Base-by-base conservation (phyloP, 2,113 vertebrate species). In the Cyanistes caeruleus region DNA sequence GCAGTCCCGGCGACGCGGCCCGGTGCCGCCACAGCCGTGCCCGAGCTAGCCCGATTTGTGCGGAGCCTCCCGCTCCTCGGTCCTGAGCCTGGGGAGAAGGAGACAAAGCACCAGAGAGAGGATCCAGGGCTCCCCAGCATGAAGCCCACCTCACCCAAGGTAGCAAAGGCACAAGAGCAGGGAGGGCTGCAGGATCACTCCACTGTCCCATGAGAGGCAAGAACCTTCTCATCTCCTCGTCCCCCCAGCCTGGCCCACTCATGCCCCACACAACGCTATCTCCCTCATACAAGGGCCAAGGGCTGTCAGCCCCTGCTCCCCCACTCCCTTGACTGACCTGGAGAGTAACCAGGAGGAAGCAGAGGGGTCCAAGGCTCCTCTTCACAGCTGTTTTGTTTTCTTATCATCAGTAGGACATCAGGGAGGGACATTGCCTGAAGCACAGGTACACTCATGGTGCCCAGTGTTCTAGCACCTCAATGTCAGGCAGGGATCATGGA, bases 181-280 rank as follows among this genome's bases (percentile, higher is more conserved):
- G 21, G 33, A 39, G 30, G 20, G 30, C 64, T 48, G 60, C 52
- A 28, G 83, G 41, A 35, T 58, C 70, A 72, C 17, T 24, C 11
- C 6, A 1, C 55, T 18, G 60, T 31, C 25, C 25, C 1, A 0
- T 27, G 39, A 37, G 65, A 82, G 55, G 17, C 1, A 2, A 79
- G 44, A 23, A 22, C 37, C 13, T 49, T 44, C 46, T 44, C 63
- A 63, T 6, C 43, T 7, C 84, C 41, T 44, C 23, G 52, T 35
- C 63, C 13, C n/a, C 22, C 9, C n/a, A 52, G 46, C 48, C 43
- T 6, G 5, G 20, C 33, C 41, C 16, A 31, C 43, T 79, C 63
- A 44, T 2, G 0, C 5, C n/a, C 19, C 55, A 49, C 27, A 33
- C 3, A 10, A 9, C 2, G 6, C 44, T 11, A 8, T 75, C 37